Percentiles rank a stretch among this genome's conserved stretches.
Conservation (phyloP, 2,797 vertebrate species). For the Otolemur crassicaudatus region DNA sequence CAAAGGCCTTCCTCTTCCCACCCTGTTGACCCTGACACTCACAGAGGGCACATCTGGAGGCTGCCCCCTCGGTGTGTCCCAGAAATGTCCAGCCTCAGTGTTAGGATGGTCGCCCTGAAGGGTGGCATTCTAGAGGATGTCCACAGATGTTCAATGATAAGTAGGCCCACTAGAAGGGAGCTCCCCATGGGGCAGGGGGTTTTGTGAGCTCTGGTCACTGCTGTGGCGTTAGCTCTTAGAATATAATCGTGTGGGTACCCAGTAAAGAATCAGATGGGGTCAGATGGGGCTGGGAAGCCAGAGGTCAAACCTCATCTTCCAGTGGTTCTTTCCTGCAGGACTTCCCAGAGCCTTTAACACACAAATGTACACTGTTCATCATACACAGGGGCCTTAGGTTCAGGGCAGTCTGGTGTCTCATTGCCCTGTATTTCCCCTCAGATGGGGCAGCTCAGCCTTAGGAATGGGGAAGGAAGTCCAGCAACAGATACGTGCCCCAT, state of each 20-base stretch:
- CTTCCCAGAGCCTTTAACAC: background rate
- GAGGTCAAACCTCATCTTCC: background rate
- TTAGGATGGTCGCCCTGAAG: background rate
- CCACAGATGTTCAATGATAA: background rate
- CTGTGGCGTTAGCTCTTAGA: background rate
- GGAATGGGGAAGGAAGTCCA: background rate
- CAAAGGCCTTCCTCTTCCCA: background rate
- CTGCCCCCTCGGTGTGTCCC: background rate
- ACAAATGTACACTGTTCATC: background rate
- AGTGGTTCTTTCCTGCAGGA: background rate
- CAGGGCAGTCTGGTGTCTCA: background rate
- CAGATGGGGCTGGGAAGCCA: background rate
- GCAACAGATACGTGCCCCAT: background rate
- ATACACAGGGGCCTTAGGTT: background rate
- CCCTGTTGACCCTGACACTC: background rate
- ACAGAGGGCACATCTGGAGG: background rate
- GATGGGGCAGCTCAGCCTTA: background rate
- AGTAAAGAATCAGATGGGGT: background rate
- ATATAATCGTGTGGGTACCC: background rate
- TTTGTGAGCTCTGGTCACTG: background rate
- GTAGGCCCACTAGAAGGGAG: rapidly evolving
- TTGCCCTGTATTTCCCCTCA: background rate
- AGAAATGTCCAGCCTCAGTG: background rate
- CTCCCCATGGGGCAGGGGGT: background rate
- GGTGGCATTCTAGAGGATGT: background rate